Conservation (phyloP, 1,140 invertebrate species). For the Drosophila orena region DNA sequence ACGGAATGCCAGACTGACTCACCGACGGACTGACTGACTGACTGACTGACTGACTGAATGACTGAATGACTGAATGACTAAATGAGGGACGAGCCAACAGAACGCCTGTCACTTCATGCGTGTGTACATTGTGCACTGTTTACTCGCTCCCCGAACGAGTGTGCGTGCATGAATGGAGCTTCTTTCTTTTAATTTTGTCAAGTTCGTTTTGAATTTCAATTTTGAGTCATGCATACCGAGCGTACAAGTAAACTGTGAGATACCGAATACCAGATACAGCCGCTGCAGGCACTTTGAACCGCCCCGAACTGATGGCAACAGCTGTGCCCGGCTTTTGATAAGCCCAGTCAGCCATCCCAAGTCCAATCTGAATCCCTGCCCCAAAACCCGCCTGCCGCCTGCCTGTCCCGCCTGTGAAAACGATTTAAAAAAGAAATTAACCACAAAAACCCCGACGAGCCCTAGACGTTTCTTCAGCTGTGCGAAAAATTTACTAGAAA, state of each 20-base stretch:
- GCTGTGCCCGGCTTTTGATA: slow-evolving; percentile 75
- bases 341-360: slow-evolving; percentile 31
- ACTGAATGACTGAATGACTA: slow-evolving; percentile 47
- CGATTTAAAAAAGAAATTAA: slow-evolving; percentile 83
- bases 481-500: slow-evolving; percentile 82
- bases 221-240: slow-evolving; percentile 73
- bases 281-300: slow-evolving; percentile 37
- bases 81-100: slow-evolving; percentile 8
- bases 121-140: slow-evolving; percentile 55
- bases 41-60: slow-evolving; percentile 31
- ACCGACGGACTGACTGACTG: slow-evolving; percentile 11
- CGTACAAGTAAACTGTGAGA: slow-evolving; percentile 42
- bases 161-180: slow-evolving; percentile 81
- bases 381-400: background rate
- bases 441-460: slow-evolving; percentile 74
- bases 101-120: slow-evolving; percentile 56
- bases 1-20: slow-evolving; percentile 36
- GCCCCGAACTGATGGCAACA: slow-evolving; percentile 44
- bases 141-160: slow-evolving; percentile 31
- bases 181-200: slow-evolving; percentile 84
- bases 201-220: slow-evolving; percentile 84
- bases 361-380: slow-evolving; percentile 1
- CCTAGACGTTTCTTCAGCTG: slow-evolving; percentile 60
- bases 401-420: slow-evolving; percentile 52
- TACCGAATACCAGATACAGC: slow-evolving; percentile 38